Evolutionary conservation across 1,140 invertebrate genomes (phyloP).

Genomic region (Lordiphosa clarofinis): DNA sequence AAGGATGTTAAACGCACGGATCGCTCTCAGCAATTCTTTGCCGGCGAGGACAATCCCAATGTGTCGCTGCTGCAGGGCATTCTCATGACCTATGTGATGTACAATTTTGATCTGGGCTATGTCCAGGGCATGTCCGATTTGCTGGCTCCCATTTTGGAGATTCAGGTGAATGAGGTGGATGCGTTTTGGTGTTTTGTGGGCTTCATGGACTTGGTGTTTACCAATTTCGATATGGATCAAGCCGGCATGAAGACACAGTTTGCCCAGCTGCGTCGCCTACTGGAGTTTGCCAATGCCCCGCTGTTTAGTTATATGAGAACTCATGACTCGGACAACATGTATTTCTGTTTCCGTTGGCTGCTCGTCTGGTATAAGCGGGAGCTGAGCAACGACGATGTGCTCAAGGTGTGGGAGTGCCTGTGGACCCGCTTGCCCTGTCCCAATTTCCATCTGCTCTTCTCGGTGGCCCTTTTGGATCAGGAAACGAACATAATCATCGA

Average conservation of each 20-base stretch:
- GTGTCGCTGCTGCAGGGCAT: conserved; percentile 92
- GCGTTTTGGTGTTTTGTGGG: conserved; percentile 99
- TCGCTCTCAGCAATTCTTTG: conserved; percentile 93
- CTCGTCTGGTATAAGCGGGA: conserved; percentile 92
- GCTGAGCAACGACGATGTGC: conserved; percentile 87
- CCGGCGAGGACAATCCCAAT: conserved; percentile 95
- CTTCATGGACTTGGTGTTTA: conserved; percentile 97
- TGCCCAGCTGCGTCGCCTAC: conserved; percentile 89
- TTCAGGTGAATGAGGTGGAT: conserved; percentile 85
- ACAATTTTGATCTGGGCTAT: conserved; percentile 98
- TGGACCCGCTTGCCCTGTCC: conserved; percentile 95
- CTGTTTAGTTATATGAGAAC: conserved; percentile 92
- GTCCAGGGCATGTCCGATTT: conserved; percentile 99
- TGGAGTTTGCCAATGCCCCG: conserved; percentile 90
- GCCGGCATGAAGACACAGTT: conserved; percentile 97
- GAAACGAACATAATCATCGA: conserved; percentile 93
- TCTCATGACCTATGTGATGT: conserved; percentile 99
- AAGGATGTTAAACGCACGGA: conserved; percentile 99
- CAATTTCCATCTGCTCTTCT: conserved; percentile 96
- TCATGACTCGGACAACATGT: conserved; percentile 98
- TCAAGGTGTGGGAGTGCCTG: conserved; percentile 90
- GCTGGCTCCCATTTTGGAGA: conserved; percentile 93
- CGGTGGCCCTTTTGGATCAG: conserved; percentile 93
- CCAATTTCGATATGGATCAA: conserved; percentile 99
- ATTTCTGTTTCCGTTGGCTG: conserved; percentile 98